Conservation (phyloP, 2,113 vertebrate genomes). For the Pygoscelis adeliae region DNA sequence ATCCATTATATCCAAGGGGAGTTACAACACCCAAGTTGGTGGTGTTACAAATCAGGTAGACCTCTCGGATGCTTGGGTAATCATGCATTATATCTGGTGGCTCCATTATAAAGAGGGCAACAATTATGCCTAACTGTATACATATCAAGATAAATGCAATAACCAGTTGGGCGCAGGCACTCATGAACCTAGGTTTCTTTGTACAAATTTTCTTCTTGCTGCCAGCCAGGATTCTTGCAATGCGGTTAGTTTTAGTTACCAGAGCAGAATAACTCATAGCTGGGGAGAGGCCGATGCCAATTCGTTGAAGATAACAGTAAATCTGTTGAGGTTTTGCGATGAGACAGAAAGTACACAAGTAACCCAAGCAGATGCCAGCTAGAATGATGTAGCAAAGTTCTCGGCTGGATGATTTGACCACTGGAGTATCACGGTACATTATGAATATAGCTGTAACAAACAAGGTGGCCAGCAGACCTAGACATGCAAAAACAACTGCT, state of each 20-base stretch:
- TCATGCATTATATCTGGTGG: conserved; percentile 93
- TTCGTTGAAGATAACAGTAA: conserved; percentile 94
- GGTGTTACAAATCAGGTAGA: conserved; percentile 96
- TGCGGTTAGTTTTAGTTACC: conserved; percentile 98
- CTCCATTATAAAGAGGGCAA: conserved; percentile 97
- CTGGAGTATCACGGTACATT: conserved; percentile 93
- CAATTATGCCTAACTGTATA: conserved; percentile 93
- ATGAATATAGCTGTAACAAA: conserved; percentile 94
- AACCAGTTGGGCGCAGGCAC: conserved; percentile 94
- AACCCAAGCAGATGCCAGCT: conserved; percentile 95
- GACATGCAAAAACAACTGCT: conserved; percentile 94
- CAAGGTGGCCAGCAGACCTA: conserved; percentile 91
- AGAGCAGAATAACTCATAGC: conserved; percentile 99
- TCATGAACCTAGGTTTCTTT: conserved; percentile 98
- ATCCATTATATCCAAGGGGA: conserved; percentile 94
- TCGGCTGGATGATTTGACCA: conserved; percentile 96
- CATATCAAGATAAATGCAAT: conserved; percentile 95
- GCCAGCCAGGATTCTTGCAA: conserved; percentile 95
- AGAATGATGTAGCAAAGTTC: conserved; percentile 98
- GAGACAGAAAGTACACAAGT: conserved; percentile 95
- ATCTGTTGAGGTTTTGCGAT: conserved; percentile 92
- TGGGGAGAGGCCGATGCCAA: conserved; percentile 94
- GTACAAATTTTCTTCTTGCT: conserved; percentile 99
- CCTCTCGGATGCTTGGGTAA: conserved; percentile 95
- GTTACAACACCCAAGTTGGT: conserved; percentile 95